These are phyloP conservation scores for Andrena trimmerana DNA, from an alignment of 2,888 invertebrate species.

Conservation along the genomic window DNA sequence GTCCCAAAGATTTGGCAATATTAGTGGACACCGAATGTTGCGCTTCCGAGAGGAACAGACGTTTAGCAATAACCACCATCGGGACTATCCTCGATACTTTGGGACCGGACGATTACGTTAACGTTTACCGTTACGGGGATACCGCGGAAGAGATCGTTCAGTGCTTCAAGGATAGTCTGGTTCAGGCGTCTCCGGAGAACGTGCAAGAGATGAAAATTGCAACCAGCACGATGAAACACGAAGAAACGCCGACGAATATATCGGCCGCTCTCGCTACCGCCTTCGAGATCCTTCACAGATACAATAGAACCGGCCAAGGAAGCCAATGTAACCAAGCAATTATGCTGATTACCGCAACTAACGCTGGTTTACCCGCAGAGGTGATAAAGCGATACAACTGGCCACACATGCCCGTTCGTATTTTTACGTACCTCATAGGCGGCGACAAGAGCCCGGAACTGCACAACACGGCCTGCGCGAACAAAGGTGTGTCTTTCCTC, in stretches of 20 bases:
- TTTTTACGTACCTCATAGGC: conserved; percentile 98
- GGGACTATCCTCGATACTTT: conserved; percentile 96
- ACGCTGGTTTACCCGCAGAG: conserved; percentile 89
- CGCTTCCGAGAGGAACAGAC: conserved; percentile 91
- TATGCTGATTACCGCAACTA: conserved; percentile 98
- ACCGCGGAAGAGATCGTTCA: conserved; percentile 93
- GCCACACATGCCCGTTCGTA: conserved; percentile 96
- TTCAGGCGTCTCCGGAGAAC: conserved; percentile 94
- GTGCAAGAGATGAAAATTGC: conserved; percentile 92
- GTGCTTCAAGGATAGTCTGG: conserved; percentile 95
- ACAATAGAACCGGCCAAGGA: conserved; percentile 93
- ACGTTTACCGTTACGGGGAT: conserved; percentile 96
- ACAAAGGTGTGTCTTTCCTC: conserved; percentile 91
- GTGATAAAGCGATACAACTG: conserved; percentile 94
- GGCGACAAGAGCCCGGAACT: conserved; percentile 95
- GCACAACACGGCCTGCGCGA: conserved; percentile 98
- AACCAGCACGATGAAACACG: conserved; percentile 90
- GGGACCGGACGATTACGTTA: conserved; percentile 98
- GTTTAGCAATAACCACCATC: conserved; percentile 95
- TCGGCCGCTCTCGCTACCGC: conserved; percentile 96
- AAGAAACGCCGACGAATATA: conserved; percentile 93
- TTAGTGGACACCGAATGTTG: conserved; percentile 97
- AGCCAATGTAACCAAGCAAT: conserved; percentile 99
- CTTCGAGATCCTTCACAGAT: conserved; percentile 96
- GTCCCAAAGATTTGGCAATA: conserved; percentile 98